Evolutionary conservation across 2,797 vertebrate genomes (phyloP).

Genomic region (Myioborus melanocephalus): DNA sequence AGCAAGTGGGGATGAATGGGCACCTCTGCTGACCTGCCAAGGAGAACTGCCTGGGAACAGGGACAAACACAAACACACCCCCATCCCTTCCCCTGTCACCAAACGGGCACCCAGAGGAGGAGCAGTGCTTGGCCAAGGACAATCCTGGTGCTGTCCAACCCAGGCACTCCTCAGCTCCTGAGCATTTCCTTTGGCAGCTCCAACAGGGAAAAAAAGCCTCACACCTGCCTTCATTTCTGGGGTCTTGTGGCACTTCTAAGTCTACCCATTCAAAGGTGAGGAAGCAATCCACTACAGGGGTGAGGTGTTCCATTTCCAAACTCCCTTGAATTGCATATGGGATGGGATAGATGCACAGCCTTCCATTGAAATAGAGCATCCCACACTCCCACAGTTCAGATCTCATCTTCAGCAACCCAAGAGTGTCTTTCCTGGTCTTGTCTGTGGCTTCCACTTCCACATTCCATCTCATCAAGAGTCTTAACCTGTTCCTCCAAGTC

Average conservation of each 20-base stretch:
- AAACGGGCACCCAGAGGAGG: not conserved
- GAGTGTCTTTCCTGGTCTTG: not conserved
- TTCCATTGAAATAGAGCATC: not conserved
- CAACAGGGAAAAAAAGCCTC: not conserved
- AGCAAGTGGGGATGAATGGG: not conserved
- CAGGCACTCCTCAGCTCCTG: not conserved
- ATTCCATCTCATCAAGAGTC: not conserved
- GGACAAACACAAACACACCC: not conserved
- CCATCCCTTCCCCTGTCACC: not conserved
- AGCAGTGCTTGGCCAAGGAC: not conserved
- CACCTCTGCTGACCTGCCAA: not conserved
- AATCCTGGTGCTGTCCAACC: not conserved
- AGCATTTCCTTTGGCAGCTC: not conserved
- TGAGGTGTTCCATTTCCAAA: not conserved
- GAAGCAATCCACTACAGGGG: no score
- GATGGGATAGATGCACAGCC: not conserved
- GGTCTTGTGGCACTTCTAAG: not conserved
- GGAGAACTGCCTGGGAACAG: not conserved
- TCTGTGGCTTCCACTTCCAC: not conserved
- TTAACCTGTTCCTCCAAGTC: not conserved
- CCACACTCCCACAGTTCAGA: not conserved
- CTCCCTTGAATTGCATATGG: not conserved
- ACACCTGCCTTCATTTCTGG: not conserved
- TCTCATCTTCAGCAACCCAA: not conserved
- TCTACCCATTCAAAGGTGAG: accelerated